Evolutionary conservation across 2,113 vertebrate genomes (phyloP), one percentile per base, ranked within the genome.

Genomic region (Etia nguti): DNA sequence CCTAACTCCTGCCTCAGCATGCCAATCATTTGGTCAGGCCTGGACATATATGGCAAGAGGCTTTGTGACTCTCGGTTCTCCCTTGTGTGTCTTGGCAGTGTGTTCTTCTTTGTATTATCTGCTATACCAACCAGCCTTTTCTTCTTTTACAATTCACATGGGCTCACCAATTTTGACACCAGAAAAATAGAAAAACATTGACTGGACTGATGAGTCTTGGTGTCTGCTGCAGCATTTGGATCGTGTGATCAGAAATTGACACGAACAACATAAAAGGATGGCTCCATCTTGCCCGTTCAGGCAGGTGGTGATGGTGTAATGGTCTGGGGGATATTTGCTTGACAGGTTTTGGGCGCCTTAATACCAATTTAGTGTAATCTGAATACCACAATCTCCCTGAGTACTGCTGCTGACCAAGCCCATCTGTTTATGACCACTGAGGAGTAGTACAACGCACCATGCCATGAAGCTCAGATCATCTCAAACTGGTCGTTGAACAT

Each of bases 1-100:
- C 50, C 90, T 84, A 83, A 83, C 62, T 90, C 88, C 50, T 93
- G 92, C 79, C 65, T 60, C 57, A 68, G 62, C 89, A 68, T 84
- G 92, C 82, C 77, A 43, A 16, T 83, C 48, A 80, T 90, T 60
- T 81, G 75, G 60, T 90, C 48, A 84, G 79, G 91, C 86, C 84
- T 5, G 54, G 80, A 86, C 89, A 84, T 86, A 86, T 31, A 79
- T 83, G 10, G 50, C 59, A 88, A 26, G 26, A 48, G 59, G 41
- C 75, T 75, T 62, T 16, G 26, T 84, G 12, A 85, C 57, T 68
- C 80, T 41, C 26, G 1, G 10, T 82, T 86, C 77, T 89, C 36
- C 31, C 8, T 6, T 29, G n/a, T 91, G 70, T 90, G 43, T 79
- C 59, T 89, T 89, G 85, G 90, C 82, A 80, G 70, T 50, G 15